Evolutionary conservation across 2,113 vertebrate genomes (phyloP).

Genomic region (Puffinus mauretanicus): DNA sequence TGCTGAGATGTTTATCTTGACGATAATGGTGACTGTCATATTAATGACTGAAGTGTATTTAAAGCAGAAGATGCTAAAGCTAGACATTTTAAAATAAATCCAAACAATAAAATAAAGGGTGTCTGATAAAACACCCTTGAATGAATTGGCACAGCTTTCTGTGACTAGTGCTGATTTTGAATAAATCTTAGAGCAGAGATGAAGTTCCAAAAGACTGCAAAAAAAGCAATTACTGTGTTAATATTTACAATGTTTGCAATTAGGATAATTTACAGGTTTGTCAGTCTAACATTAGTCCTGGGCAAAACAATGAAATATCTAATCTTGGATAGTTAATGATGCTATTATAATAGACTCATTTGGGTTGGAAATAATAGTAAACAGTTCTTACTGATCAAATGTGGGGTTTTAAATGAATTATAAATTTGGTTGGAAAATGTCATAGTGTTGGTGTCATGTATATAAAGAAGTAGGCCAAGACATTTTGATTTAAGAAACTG

Average conservation of each 20-base stretch:
- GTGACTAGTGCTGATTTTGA: neutral
- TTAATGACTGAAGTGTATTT: neutral
- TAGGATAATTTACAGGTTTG: constrained; percentile 34
- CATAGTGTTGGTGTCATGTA: neutral
- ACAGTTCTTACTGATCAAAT: neutral
- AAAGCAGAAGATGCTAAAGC: neutral
- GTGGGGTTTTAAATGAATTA: neutral
- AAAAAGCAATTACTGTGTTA: constrained; percentile 14
- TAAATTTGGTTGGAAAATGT: neutral
- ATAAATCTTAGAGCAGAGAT: neutral
- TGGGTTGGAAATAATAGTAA: neutral
- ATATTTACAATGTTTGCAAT: constrained; percentile 14
- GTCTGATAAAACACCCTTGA: neutral
- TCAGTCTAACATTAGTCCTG: neutral
- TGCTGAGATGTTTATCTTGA: neutral
- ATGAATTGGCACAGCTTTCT: neutral
- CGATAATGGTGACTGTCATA: neutral
- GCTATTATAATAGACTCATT: neutral
- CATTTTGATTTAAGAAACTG: neutral
- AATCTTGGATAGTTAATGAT: neutral
- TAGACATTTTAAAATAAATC: neutral
- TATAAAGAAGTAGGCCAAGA: neutral
- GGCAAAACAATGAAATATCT: neutral
- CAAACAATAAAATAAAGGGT: neutral
- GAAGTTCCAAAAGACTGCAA: neutral